These are phyloP conservation scores for Paragorgia papillata DNA, from an alignment of 92 coral and sea anemone species.

Conservation along the genomic window DNA sequence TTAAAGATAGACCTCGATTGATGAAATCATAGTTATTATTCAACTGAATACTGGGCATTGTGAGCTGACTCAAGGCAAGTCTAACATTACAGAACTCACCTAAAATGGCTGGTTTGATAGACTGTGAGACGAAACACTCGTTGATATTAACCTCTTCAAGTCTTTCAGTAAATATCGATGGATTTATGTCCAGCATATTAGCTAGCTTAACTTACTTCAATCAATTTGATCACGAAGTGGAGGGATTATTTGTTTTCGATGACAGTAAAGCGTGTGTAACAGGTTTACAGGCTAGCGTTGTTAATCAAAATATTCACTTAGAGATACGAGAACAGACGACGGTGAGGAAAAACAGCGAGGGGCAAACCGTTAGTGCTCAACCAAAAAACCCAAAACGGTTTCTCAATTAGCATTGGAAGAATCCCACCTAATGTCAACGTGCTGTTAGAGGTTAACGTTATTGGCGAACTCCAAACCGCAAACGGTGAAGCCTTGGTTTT, in stretches of 20 bases:
- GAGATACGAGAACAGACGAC: conserved; percentile 60
- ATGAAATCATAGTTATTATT: no score
- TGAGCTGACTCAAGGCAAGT: no score
- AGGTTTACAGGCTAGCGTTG: conserved; percentile 88
- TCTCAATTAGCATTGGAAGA: conserved; percentile 85
- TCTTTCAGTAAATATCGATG: conserved; percentile 89
- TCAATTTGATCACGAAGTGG: conserved; percentile 79
- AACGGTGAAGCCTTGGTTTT: conserved; percentile 82
- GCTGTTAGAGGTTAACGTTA: conserved; percentile 88
- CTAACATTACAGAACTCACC: no score
- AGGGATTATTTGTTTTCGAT: conserved; percentile 85
- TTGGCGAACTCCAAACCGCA: conserved; percentile 80
- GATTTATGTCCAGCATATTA: conserved; percentile 85
- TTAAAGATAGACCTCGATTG: no score
- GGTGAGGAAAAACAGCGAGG: conserved; percentile 11
- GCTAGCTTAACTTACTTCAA: conserved; percentile 88
- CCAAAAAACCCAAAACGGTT: conserved; percentile 72
- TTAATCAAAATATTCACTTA: conserved; percentile 72
- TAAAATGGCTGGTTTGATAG: conserved; percentile 85
- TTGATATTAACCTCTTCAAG: conserved; percentile 88
- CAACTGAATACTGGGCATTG: no score
- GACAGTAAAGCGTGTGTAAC: conserved; percentile 84
- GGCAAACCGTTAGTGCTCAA: background rate
- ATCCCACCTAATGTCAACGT: conserved; percentile 84
- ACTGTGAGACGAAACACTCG: conserved; percentile 66